Conservation (phyloP, 2,113 vertebrate species). For the Todiramphus chloris region DNA sequence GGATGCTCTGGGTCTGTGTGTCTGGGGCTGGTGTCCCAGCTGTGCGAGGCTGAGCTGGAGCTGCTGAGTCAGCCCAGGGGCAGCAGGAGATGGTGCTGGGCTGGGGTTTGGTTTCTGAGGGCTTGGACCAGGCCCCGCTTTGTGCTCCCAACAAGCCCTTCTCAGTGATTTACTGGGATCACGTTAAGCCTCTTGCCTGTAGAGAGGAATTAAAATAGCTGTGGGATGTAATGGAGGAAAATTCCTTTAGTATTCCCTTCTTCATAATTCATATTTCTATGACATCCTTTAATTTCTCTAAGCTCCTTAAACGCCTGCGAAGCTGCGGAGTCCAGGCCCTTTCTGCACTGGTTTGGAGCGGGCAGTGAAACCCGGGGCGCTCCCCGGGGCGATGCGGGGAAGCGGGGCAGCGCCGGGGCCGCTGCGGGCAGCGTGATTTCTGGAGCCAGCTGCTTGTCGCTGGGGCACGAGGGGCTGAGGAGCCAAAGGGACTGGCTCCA, state of each 20-base stretch:
- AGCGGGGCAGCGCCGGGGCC: too few species aligned
- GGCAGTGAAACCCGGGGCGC: background rate
- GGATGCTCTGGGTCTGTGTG: background rate
- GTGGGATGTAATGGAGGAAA: background rate
- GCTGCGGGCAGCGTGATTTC: too few species aligned
- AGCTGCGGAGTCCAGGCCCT: background rate
- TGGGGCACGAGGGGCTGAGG: too few species aligned
- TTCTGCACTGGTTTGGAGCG: background rate
- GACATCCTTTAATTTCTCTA: background rate
- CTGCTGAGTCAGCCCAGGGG: rapidly evolving
- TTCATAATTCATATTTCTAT: background rate
- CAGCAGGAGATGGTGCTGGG: rapidly evolving
- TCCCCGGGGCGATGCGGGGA: background rate
- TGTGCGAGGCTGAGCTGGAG: background rate
- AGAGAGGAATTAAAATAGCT: background rate
- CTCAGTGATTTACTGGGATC: background rate
- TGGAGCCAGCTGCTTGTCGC: too few species aligned
- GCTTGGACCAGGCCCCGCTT: rapidly evolving
- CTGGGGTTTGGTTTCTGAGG: background rate
- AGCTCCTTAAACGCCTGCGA: background rate
- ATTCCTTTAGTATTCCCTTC: background rate
- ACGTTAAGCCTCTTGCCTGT: background rate
- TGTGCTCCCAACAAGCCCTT: background rate
- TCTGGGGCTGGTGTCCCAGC: background rate
- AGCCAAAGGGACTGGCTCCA: too few species aligned